Evolutionary conservation across 2,797 vertebrate species (phyloP), one percentile per base, ranked within the genome.

Genomic region (Tiaroga cobitis): DNA sequence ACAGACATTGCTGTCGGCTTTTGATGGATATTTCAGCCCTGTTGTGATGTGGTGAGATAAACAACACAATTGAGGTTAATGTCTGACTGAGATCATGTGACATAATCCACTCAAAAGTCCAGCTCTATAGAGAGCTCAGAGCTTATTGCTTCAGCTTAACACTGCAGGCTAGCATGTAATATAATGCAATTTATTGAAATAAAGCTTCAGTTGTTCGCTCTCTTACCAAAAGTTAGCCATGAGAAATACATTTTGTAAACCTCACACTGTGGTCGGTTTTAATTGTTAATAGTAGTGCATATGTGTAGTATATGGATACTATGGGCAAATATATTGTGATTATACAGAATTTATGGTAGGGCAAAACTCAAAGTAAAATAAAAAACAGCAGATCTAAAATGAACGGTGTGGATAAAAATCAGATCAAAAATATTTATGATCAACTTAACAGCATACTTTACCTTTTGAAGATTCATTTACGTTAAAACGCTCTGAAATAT

Each of bases 11-110:
- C 87, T 94, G 82, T 90, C 89, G 68, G 83, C 56, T 86, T 81
- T 93, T 85, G 92, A 90, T 79, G 15, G 91, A 89, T 91, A 91
- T 88, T 81, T 87, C 90, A 94, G 76, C 67, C 91, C 97, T 99
- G 94, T 10, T 89, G 75, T 32, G 9, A 39, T 89, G 74, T 43
- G 34, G 16, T 18, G 54, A 39, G 41, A 80, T 11, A 51, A 29
- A 85, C 39, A 29, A 76, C 74, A 78, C 41, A 4, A 21, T n/a
- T 69, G 21, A 65, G 56, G n/a, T 84, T 41, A 41, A 77, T 37
- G 13, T 82, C 68, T 43, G n/a, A 43, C n/a, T 32, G n/a, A 16
- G 39, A 65, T 65, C 69, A 83, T 19, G 21, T 65, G 68, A 65
- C 73, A 19, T 46, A 79, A 78, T 61, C 24, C 65, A 49, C 32